Evolutionary conservation across 2,888 invertebrate species (phyloP).

Genomic region (Habrosyne pyritoides): DNA sequence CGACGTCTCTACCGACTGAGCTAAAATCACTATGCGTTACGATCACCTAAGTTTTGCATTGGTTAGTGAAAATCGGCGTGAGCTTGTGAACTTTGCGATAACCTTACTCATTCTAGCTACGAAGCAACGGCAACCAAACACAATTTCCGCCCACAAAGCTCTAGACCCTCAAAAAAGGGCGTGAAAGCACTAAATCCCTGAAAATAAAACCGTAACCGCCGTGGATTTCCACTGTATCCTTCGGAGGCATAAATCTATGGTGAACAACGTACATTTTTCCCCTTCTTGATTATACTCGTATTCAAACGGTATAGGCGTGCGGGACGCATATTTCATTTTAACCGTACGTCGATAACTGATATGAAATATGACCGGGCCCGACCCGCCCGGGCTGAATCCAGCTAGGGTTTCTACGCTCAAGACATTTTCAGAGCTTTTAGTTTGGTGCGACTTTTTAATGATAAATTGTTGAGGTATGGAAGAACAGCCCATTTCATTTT

Average conservation of each 20-base stretch:
- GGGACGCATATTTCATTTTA: slow-evolving; percentile 66
- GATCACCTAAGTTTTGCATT: too few relatives aligned
- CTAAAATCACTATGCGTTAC: too few relatives aligned
- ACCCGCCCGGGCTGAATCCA: slow-evolving; percentile 13
- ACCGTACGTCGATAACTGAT: slow-evolving; percentile 63
- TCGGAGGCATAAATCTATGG: slow-evolving; percentile 34
- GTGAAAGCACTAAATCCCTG: slow-evolving; percentile 7
- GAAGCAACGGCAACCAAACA: neutral
- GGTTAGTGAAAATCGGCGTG: too few relatives aligned
- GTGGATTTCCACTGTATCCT: slow-evolving; percentile 15
- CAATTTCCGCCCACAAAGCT: neutral
- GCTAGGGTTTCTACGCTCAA: slow-evolving; percentile 30
- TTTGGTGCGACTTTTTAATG: slow-evolving; percentile 2
- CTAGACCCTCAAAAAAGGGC: neutral
- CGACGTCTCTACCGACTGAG: too few relatives aligned
- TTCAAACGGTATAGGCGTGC: slow-evolving; percentile 55
- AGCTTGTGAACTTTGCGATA: too few relatives aligned
- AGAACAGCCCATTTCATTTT: neutral
- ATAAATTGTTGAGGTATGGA: neutral
- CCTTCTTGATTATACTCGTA: slow-evolving; percentile 37
- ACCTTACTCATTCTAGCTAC: neutral
- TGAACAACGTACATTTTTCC: slow-evolving; percentile 39
- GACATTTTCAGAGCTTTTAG: slow-evolving; percentile 32
- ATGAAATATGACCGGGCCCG: slow-evolving; percentile 55
- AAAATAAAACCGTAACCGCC: slow-evolving; percentile 8